These are phyloP conservation scores for Drosophila azteca DNA, from an alignment of 1,140 invertebrate genomes.

Conservation along the genomic window DNA sequence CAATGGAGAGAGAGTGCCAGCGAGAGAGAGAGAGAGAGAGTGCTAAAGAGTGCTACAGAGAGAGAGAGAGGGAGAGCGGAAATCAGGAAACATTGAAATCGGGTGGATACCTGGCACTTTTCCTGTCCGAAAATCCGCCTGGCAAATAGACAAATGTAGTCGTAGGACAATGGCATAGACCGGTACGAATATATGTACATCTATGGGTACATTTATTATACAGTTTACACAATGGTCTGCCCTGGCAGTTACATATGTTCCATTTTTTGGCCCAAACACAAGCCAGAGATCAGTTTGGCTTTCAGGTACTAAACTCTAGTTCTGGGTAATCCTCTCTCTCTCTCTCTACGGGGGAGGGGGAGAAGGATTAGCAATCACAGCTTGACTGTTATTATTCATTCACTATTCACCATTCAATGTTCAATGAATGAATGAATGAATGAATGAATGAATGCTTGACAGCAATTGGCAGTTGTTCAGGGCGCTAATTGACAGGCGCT, in stretches of 20 bases:
- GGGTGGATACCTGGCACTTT: constrained; percentile 20
- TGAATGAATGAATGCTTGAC: constrained; percentile 16
- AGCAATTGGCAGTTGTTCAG: constrained; percentile 30
- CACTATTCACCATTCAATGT: constrained; percentile 13
- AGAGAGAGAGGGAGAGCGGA: background rate
- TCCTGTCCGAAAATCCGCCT: constrained; percentile 46
- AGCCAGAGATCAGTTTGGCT: too few relatives aligned
- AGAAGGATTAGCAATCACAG: constrained; percentile 45
- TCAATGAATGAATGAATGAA: constrained; percentile 36
- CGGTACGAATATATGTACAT: background rate
- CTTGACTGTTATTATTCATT: constrained; percentile 49
- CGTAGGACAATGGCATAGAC: constrained; percentile 1
- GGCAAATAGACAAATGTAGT: constrained; percentile 67
- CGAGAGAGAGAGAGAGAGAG: constrained; percentile 5
- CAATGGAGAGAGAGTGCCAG: constrained; percentile 8
- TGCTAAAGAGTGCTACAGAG: background rate
- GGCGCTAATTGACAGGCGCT: constrained; percentile 50
- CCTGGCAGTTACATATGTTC: constrained; percentile 67
- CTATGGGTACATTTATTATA: constrained; percentile 46
- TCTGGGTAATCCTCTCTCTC: constrained; percentile 32
- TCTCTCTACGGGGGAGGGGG: background rate
- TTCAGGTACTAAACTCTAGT: constrained; percentile 27
- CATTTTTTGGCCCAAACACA: constrained; percentile 9
- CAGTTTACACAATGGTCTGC: constrained; percentile 38
- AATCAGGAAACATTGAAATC: constrained; percentile 8